Evolutionary conservation across 1,140 invertebrate genomes (phyloP).

Genomic region (Sycophaga agraensis): DNA sequence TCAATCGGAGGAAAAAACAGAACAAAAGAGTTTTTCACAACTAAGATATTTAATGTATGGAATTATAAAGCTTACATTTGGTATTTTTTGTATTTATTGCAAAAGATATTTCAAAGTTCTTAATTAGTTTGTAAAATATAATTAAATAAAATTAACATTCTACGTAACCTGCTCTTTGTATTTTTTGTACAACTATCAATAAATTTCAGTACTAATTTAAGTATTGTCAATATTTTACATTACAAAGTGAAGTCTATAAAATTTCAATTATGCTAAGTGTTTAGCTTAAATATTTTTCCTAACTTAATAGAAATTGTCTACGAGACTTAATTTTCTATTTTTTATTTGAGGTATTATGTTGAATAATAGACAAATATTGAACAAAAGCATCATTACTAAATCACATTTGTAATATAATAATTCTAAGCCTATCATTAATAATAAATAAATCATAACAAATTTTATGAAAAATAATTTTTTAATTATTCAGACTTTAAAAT

Average conservation of each 20-base stretch:
- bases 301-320: not conserved
- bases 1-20: slow-evolving; percentile 2
- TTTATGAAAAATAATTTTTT: not conserved
- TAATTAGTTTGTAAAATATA: slow-evolving; percentile 11
- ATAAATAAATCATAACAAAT: not conserved
- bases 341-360: slow-evolving; percentile 12
- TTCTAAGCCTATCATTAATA: not conserved
- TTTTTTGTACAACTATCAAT: not conserved
- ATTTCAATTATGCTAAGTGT: not conserved
- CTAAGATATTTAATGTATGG: slow-evolving; percentile 19
- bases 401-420: not conserved
- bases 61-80: slow-evolving; percentile 17
- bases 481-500: not conserved
- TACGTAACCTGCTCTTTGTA: not conserved
- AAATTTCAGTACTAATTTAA: slow-evolving; percentile 2
- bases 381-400: slow-evolving; percentile 9
- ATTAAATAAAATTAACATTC: slow-evolving; percentile 12
- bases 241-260: not conserved
- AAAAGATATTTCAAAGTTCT: slow-evolving; percentile 7
- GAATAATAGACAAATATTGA: slow-evolving; percentile 1
- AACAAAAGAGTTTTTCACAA: slow-evolving; percentile 14
- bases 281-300: not conserved
- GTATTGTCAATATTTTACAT: not conserved
- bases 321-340: no score
- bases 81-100: slow-evolving; percentile 10